Conservation (phyloP, 2,113 vertebrate genomes). For the Ictidomys tridecemlineatus region DNA sequence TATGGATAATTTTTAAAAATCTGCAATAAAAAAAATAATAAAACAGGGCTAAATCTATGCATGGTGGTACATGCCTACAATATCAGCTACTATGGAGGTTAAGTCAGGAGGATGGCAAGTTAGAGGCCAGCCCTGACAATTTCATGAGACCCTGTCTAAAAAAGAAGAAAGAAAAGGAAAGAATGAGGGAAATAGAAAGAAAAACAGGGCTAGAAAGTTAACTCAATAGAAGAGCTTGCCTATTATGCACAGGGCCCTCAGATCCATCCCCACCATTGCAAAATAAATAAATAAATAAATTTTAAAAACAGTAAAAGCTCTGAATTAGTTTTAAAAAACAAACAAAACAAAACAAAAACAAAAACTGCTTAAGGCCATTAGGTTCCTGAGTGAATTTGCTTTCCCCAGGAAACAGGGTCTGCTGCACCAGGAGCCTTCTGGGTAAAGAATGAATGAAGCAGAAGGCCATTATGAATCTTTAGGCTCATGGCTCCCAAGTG, state of each 20-base stretch:
- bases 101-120: neutral
- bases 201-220: neutral
- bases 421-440: neutral
- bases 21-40: neutral
- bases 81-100: neutral
- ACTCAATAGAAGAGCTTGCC: neutral
- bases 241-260: neutral
- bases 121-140: neutral
- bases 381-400: neutral
- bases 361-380: neutral
- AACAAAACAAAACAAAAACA: neutral
- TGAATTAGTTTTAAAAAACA: constrained; percentile 15
- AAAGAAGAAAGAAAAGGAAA: neutral
- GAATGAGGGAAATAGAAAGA: neutral
- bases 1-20: neutral
- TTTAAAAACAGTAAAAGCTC: neutral
- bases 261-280: neutral
- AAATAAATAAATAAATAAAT: neutral
- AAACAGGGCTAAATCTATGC: neutral
- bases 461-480: neutral
- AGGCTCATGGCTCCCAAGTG: neutral
- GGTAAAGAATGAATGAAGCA: neutral
- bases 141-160: neutral
- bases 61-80: neutral
- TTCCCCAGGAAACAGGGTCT: neutral